These are phyloP conservation scores for Pseudeuparius sepicola DNA, from an alignment of 2,888 invertebrate genomes.

Conservation along the genomic window DNA sequence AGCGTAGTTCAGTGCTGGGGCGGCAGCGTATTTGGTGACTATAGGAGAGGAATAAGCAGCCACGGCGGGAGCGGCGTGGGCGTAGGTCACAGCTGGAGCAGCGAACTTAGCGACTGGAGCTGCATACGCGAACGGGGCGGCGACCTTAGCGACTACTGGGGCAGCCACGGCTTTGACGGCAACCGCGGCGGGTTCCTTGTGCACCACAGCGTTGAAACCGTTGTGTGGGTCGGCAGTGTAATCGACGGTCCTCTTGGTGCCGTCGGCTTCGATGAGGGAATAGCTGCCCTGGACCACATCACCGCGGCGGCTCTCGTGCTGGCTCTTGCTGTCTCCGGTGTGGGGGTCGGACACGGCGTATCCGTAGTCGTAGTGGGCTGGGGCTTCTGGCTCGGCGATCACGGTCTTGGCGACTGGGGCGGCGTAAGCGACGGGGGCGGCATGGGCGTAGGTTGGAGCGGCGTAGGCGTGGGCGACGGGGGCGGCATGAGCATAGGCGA, in stretches of 20 bases:
- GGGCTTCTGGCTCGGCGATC: conserved; percentile 27
- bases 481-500: conserved; percentile 18
- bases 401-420: conserved; percentile 10
- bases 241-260: conserved; percentile 42
- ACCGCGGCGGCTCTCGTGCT: conserved; percentile 43
- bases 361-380: conserved; percentile 29
- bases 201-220: too few relatives aligned
- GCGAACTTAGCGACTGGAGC: conserved; percentile 15
- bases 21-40: conserved; percentile 20
- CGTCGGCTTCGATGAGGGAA: conserved; percentile 45
- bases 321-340: conserved; percentile 45
- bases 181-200: too few relatives aligned
- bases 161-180: conserved; percentile 45
- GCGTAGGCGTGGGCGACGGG: conserved; percentile 11
- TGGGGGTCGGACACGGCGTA: conserved; percentile 29
- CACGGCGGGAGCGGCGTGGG: conserved; percentile 23
- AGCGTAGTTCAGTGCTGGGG: conserved; percentile 22
- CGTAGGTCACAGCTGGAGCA: conserved; percentile 24
- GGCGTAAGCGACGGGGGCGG: conserved; percentile 14
- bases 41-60: too few relatives aligned
- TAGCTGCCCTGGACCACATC: too few relatives aligned
- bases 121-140: conserved; percentile 5
- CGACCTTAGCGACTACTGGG: conserved; percentile 37
- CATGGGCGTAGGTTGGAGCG: too few relatives aligned
- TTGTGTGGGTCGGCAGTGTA: conserved; percentile 46